Conservation (phyloP, 2,797 vertebrate genomes). For the Mustela erminea region DNA sequence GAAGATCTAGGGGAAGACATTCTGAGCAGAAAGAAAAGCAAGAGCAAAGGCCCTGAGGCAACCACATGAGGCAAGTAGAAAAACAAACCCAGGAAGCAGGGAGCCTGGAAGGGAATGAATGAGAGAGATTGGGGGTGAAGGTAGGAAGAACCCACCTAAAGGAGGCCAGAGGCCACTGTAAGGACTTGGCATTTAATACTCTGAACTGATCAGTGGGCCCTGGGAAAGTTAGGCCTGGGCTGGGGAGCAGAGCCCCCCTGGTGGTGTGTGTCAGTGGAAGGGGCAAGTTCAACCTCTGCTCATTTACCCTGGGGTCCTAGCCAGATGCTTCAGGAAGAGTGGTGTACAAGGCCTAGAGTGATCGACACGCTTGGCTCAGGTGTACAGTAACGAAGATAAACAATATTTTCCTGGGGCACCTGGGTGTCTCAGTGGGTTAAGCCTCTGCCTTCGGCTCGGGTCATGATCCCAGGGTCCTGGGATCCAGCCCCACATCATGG, state of each 20-base stretch:
- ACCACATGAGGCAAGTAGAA: background rate
- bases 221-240: background rate
- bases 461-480: too few relatives aligned
- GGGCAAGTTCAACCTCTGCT: background rate
- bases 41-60: constrained; percentile 37
- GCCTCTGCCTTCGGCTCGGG: too few relatives aligned
- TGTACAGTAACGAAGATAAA: background rate
- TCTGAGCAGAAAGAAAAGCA: background rate
- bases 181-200: background rate
- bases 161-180: background rate
- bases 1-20: background rate
- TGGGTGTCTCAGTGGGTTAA: too few relatives aligned
- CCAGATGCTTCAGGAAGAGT: background rate
- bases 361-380: background rate
- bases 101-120: background rate
- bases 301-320: background rate
- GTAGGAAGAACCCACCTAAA: background rate
- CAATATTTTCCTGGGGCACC: background rate
- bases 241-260: background rate
- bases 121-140: rapidly evolving
- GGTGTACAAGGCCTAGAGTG: background rate
- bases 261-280: background rate
- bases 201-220: background rate
- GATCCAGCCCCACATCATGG: too few relatives aligned
- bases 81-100: background rate